phyloP scores from a whole-genome alignment of 1,140 invertebrate genomes.

The Seison nebaliae region DNA sequence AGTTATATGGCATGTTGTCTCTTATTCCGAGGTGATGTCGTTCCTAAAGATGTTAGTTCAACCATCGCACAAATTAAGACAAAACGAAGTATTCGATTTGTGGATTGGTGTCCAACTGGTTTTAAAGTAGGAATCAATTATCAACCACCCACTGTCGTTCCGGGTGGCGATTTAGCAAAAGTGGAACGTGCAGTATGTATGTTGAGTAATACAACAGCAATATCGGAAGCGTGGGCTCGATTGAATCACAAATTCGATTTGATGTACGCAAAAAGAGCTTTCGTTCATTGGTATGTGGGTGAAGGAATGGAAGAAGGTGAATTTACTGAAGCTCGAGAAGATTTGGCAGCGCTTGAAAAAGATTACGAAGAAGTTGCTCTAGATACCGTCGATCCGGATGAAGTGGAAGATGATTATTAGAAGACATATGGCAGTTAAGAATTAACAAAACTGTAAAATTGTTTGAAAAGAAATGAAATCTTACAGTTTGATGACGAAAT shows the following conservation, averaged over 20 bases:
- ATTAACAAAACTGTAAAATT: too few relatives aligned
- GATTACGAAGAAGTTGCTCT: conserved; percentile 16
- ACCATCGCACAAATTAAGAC: conserved; percentile 35
- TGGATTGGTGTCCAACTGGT: conserved; percentile 16
- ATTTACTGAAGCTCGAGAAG: conserved; percentile 19
- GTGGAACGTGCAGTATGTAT: conserved; percentile 40
- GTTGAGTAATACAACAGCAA: conserved; percentile 54
- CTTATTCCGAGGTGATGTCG: conserved; percentile 22
- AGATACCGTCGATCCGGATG: conserved; percentile 6
- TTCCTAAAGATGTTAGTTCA: conserved; percentile 52
- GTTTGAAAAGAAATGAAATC: too few relatives aligned
- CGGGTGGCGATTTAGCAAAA: conserved; percentile 40
- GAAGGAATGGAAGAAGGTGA: conserved; percentile 32
- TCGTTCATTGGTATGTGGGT: conserved; percentile 22
- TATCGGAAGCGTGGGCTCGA: conserved; percentile 47
- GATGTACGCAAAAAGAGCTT: conserved; percentile 15
- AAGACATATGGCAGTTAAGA: too few relatives aligned
- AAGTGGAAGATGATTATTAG: neutral
- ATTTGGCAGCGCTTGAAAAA: conserved; percentile 16
- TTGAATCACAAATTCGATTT: conserved; percentile 26
- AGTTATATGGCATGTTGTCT: conserved; percentile 50
- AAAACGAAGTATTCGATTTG: conserved; percentile 14
- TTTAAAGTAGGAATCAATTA: conserved; percentile 43
- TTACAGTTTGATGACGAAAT: too few relatives aligned
- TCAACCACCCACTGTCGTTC: conserved; percentile 42